A percentile compares a stretch with the other conserved stretches of the same genome.
phyloP scores from a whole-genome alignment of 2,888 invertebrate genomes.

The Suillia variegata region DNA sequence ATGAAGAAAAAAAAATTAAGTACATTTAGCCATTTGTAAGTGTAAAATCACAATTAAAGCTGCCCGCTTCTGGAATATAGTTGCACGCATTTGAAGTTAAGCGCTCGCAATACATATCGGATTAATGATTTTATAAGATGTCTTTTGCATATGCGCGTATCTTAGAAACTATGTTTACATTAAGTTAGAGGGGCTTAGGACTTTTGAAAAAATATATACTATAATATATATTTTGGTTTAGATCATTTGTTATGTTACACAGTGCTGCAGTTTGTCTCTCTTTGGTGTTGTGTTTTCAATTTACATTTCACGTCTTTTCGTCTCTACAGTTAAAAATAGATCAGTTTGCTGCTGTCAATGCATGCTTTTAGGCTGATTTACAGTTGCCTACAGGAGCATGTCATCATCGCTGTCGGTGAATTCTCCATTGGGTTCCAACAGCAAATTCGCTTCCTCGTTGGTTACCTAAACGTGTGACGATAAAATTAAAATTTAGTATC shows the following conservation, averaged over 20 bases:
- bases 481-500: not conserved
- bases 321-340: not conserved
- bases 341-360: not conserved
- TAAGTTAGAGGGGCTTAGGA: not conserved
- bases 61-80: not conserved
- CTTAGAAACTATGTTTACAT: not conserved
- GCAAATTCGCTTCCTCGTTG: conserved; percentile 55
- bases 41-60: not conserved
- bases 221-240: not conserved
- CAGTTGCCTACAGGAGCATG: conserved; percentile 56
- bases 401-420: conserved; percentile 58
- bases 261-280: not conserved
- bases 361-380: too few species aligned
- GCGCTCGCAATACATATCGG: not conserved
- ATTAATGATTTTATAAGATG: not conserved
- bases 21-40: not conserved
- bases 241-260: not conserved
- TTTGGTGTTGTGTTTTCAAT: not conserved
- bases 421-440: conserved; percentile 56
- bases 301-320: not conserved
- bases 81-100: not conserved
- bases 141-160: not conserved
- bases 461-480: too few species aligned
- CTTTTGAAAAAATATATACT: not conserved
- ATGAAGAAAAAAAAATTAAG: not conserved